phyloP scores from a whole-genome alignment of 1,140 invertebrate species.

The Ruditapes philippinarum region DNA sequence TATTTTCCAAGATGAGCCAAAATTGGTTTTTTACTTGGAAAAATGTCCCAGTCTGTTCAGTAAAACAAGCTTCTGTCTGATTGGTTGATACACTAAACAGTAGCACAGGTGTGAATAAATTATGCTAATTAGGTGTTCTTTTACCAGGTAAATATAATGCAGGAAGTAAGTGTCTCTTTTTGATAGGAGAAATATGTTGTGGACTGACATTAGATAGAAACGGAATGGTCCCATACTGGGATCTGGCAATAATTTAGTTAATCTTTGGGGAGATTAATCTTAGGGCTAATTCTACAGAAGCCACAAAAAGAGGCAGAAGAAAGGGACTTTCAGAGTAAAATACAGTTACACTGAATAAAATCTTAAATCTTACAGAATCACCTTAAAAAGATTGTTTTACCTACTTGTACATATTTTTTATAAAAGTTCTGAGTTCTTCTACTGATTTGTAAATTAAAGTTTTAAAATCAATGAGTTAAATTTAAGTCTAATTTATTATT shows the following conservation, averaged over 20 bases:
- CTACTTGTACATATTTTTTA: too few relatives aligned
- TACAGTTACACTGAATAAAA: too few relatives aligned
- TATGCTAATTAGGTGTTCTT: slow-evolving; percentile 60
- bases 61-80: slow-evolving; percentile 8
- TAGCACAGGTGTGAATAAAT: slow-evolving; percentile 64
- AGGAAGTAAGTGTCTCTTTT: slow-evolving; percentile 48
- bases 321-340: too few relatives aligned
- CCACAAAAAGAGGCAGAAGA: too few relatives aligned
- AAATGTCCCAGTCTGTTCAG: slow-evolving; percentile 25
- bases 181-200: slow-evolving; percentile 12
- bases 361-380: too few relatives aligned
- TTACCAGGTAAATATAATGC: slow-evolving; percentile 59
- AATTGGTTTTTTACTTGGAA: not conserved
- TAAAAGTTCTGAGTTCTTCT: too few relatives aligned
- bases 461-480: too few relatives aligned
- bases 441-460: too few relatives aligned
- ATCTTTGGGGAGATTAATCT: slow-evolving; percentile 18
- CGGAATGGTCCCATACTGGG: slow-evolving; percentile 45
- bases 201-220: slow-evolving; percentile 43
- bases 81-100: slow-evolving; percentile 42
- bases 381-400: too few relatives aligned
- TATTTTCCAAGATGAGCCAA: not conserved
- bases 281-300: too few relatives aligned
- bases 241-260: slow-evolving; percentile 43
- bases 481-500: too few relatives aligned